Conservation (phyloP, 2,888 invertebrate genomes). For the Callyntrura guangdongensis region DNA sequence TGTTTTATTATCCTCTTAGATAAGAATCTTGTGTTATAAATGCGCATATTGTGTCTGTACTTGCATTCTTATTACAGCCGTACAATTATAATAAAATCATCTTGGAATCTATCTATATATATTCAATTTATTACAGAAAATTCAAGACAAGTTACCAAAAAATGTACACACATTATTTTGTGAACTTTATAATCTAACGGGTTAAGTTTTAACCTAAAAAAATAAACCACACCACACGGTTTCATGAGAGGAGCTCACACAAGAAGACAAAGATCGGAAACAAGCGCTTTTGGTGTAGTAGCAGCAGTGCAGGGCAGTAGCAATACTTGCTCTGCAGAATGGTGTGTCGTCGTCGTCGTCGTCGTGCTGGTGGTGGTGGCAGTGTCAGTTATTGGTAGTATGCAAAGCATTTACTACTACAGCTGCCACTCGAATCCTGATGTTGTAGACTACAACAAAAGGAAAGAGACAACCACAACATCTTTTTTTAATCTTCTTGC, state of each 20-base stretch:
- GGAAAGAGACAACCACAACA: conserved; percentile 8
- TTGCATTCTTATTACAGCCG: not conserved
- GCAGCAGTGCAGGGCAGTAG: conserved; percentile 11
- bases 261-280: conserved; percentile 34
- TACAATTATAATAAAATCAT: conserved; percentile 68
- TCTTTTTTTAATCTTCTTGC: conserved; percentile 54
- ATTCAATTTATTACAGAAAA: conserved; percentile 75
- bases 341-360: not conserved
- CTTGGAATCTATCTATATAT: conserved; percentile 55
- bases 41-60: not conserved
- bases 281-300: not conserved
- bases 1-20: conserved; percentile 81
- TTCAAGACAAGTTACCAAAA: conserved; percentile 70
- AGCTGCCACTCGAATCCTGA: no score
- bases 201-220: conserved; percentile 55
- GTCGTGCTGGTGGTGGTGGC: not conserved
- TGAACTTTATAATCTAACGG: conserved; percentile 67
- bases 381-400: conserved; percentile 44
- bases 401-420: not conserved
- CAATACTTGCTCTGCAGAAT: not conserved
- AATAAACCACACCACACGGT: conserved; percentile 63
- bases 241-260: conserved; percentile 59
- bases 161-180: conserved; percentile 63
- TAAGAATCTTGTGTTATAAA: conserved; percentile 70
- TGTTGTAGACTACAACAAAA: no score